Percentiles rank a stretch among this genome's conserved stretches.
These are phyloP conservation scores for Siphamia tubifer DNA, from an alignment of 2,113 vertebrate genomes.

Conservation along the genomic window DNA sequence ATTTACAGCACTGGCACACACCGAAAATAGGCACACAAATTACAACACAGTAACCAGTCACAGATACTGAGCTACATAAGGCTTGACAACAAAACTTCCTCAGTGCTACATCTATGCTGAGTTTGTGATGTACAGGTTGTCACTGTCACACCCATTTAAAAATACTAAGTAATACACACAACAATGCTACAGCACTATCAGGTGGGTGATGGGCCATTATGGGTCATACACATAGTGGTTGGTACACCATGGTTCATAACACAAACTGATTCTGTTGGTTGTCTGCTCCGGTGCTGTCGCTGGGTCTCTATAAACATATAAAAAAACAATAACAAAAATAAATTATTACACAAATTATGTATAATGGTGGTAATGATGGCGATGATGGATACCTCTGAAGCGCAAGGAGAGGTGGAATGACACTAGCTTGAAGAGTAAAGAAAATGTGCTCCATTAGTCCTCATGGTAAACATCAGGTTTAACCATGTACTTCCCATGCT, in stretches of 20 bases:
- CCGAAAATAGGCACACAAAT: conserved; percentile 78
- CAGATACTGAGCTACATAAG: conserved; percentile 79
- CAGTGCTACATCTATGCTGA: conserved; percentile 81
- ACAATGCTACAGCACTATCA: conserved; percentile 74
- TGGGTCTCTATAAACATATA: conserved; percentile 79
- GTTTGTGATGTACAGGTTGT: conserved; percentile 77
- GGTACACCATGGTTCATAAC: conserved; percentile 85
- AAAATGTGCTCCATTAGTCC: conserved; percentile 70
- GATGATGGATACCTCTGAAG: conserved; percentile 50
- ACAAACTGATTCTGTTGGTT: conserved; percentile 83
- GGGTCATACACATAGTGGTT: conserved; percentile 84
- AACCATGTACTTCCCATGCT: conserved; percentile 78
- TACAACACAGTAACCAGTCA: conserved; percentile 80
- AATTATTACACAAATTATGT: conserved; percentile 75
- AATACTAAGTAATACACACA: conserved; percentile 74
- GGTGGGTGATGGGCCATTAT: conserved; percentile 78
- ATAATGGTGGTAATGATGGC: conserved; percentile 61
- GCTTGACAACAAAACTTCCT: conserved; percentile 80
- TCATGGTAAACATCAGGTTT: conserved; percentile 73
- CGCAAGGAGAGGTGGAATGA: conserved; percentile 37
- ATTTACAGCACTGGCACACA: conserved; percentile 79
- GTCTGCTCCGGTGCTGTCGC: conserved; percentile 78
- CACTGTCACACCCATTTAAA: conserved; percentile 73
- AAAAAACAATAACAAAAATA: conserved; percentile 74
- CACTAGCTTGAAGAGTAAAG: conserved; percentile 46